These are phyloP conservation scores for Anodontia alba DNA, from an alignment of 2,888 invertebrate species.

Conservation along the genomic window DNA sequence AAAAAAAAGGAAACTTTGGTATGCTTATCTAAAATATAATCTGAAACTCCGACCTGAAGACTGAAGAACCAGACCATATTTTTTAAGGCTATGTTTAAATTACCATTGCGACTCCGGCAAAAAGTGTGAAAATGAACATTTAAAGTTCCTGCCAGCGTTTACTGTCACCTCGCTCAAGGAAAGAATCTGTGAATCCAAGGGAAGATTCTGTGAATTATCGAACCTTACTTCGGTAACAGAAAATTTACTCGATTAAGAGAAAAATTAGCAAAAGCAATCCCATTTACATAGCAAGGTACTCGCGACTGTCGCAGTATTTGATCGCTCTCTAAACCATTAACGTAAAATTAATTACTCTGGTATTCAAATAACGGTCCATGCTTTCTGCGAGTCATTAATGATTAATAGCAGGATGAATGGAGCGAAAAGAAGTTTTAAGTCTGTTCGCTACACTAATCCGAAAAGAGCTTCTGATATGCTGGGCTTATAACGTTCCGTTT, in stretches of 20 bases:
- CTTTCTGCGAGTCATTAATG: constrained; percentile 52
- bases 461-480: not conserved
- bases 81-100: not conserved
- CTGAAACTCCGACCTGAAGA: too few species aligned
- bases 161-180: not conserved
- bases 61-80: too few species aligned
- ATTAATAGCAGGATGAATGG: constrained; percentile 43
- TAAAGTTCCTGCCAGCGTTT: constrained; percentile 6
- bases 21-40: too few species aligned
- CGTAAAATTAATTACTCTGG: constrained; percentile 67
- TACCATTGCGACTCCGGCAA: not conserved
- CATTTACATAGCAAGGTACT: constrained; percentile 55
- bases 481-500: not conserved
- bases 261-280: constrained; percentile 60
- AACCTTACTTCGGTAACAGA: not conserved
- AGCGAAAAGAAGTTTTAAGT: not conserved
- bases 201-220: constrained; percentile 1
- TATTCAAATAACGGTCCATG: constrained; percentile 64
- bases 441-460: constrained; percentile 5
- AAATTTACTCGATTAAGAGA: constrained; percentile 44
- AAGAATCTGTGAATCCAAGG: not conserved
- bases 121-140: not conserved
- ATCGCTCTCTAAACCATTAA: constrained; percentile 67
- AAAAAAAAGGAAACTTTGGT: too few species aligned
- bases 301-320: constrained; percentile 40